Percentiles rank a stretch among this genome's conserved stretches.
phyloP scores from a whole-genome alignment of 2,113 vertebrate species.

The Malurus melanocephalus region DNA sequence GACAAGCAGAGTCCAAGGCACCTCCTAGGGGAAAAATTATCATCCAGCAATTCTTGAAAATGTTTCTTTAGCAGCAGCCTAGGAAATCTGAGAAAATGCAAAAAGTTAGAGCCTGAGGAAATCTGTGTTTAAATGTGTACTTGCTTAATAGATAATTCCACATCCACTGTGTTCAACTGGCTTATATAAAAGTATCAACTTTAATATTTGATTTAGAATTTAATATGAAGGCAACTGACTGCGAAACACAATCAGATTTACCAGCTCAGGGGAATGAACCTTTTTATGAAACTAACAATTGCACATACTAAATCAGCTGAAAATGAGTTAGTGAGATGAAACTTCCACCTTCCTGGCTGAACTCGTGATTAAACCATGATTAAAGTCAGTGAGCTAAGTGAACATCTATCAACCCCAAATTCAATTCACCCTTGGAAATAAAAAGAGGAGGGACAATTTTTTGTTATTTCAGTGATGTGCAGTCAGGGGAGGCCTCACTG shows the following conservation, averaged over 20 bases:
- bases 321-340: conserved; percentile 13
- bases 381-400: neutral
- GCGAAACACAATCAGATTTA: conserved; percentile 3
- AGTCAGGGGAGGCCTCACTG: neutral
- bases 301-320: neutral
- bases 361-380: neutral
- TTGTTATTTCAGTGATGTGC: neutral
- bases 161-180: neutral
- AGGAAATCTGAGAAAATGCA: neutral
- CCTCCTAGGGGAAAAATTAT: neutral
- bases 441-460: neutral
- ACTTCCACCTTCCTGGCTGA: neutral
- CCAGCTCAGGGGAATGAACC: neutral
- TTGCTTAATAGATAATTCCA: conserved; percentile 10
- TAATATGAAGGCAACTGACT: neutral
- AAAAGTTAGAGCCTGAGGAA: neutral
- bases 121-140: neutral
- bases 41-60: neutral
- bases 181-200: neutral
- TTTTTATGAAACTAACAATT: conserved; percentile 33
- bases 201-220: conserved; percentile 13
- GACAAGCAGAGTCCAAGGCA: neutral
- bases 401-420: neutral
- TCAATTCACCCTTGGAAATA: neutral
- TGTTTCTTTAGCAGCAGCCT: neutral